phyloP scores from a whole-genome alignment of 1,140 invertebrate species.

The Drosophila rufa region DNA sequence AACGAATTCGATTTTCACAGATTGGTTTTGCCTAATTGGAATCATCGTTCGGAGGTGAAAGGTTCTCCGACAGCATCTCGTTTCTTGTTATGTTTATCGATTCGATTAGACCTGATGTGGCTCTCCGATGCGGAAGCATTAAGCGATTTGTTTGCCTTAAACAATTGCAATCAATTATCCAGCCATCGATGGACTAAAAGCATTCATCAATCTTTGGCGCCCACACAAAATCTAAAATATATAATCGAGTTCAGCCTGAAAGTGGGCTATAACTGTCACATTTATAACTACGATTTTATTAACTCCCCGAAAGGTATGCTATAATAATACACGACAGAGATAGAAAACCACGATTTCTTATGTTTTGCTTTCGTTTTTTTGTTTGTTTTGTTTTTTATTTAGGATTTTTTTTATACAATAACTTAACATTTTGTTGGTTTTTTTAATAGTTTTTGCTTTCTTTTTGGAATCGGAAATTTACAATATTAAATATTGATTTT shows the following conservation, averaged over 20 bases:
- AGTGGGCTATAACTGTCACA: neutral
- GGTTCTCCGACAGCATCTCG: conserved; percentile 28
- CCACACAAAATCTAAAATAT: conserved; percentile 10
- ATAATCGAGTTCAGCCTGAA: conserved; percentile 3
- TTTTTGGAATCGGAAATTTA: conserved; percentile 82
- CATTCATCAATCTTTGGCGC: conserved; percentile 45
- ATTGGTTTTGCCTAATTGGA: conserved; percentile 53
- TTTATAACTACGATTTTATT: neutral
- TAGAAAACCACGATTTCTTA: neutral
- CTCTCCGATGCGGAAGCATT: conserved; percentile 40
- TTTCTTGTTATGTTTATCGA: conserved; percentile 11
- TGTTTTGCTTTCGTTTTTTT: conserved; percentile 16
- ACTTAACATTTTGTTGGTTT: conserved; percentile 75
- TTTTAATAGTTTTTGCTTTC: conserved; percentile 53
- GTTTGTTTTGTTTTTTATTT: conserved; percentile 52
- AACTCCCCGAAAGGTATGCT: conserved; percentile 19
- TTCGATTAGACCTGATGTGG: conserved; percentile 21
- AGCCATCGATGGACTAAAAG: conserved; percentile 36
- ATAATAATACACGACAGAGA: too few relatives aligned
- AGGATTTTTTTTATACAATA: conserved; percentile 81
- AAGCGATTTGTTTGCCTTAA: conserved; percentile 55
- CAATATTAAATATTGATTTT: conserved; percentile 84
- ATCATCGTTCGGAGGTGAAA: conserved; percentile 47
- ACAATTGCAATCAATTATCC: conserved; percentile 58
- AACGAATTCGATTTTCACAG: conserved; percentile 20